Conservation (phyloP, 1,140 invertebrate species). For the Formica exsecta region DNA sequence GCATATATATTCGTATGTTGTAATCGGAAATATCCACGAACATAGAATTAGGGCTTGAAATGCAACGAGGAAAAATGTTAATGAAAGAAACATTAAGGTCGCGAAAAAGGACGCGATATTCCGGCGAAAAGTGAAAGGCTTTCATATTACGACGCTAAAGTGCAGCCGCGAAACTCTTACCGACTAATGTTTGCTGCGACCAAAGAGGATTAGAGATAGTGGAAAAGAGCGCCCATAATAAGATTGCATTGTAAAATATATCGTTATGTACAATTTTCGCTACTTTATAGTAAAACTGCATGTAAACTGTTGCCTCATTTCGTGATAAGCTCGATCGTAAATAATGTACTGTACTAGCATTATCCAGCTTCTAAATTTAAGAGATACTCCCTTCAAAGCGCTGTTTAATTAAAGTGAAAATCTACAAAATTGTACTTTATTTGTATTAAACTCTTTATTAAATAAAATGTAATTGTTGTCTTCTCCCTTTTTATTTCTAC, state of each 20-base stretch:
- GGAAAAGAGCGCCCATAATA: constrained; percentile 47
- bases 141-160: constrained; percentile 40
- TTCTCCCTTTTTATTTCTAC: background rate
- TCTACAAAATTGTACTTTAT: background rate
- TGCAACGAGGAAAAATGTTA: background rate
- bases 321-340: background rate
- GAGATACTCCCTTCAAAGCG: background rate
- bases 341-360: background rate
- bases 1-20: background rate
- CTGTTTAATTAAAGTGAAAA: background rate
- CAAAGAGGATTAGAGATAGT: constrained; percentile 56
- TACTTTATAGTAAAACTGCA: constrained; percentile 10
- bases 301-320: background rate
- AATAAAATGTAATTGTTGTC: background rate
- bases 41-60: background rate
- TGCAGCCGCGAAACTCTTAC: constrained; percentile 4
- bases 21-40: constrained; percentile 12
- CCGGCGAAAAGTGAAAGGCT: background rate
- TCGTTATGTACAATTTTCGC: constrained; percentile 24
- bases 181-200: constrained; percentile 46
- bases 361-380: background rate
- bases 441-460: background rate
- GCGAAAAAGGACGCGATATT: background rate
- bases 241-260: constrained; percentile 39
- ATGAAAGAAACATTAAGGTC: background rate